phyloP scores from a whole-genome alignment of 2,888 invertebrate species.

The Cheiracanthium punctorium region DNA sequence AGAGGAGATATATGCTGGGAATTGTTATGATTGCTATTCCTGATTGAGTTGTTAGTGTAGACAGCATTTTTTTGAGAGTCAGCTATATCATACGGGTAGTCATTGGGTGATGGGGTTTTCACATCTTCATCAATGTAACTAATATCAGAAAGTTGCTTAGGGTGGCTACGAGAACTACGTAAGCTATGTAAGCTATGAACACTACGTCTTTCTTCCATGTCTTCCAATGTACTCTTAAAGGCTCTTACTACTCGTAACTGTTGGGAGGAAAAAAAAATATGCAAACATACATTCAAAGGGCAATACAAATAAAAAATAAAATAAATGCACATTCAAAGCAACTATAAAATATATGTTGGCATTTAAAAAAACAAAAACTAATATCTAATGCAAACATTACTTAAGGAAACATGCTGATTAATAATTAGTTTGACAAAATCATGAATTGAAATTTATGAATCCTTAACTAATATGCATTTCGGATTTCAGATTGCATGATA shows the following conservation, averaged over 20 bases:
- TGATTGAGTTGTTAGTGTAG: constrained; percentile 70
- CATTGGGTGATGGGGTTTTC: constrained; percentile 76
- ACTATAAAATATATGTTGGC: constrained; percentile 17
- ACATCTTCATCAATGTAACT: constrained; percentile 86
- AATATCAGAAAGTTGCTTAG: constrained; percentile 87
- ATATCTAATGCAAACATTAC: constrained; percentile 24
- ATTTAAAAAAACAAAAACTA: constrained; percentile 19
- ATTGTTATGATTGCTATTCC: constrained; percentile 67
- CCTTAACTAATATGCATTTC: too few relatives aligned
- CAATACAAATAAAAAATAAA: constrained; percentile 70
- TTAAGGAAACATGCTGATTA: constrained; percentile 20
- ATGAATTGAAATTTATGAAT: constrained; percentile 5
- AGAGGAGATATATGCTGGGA: constrained; percentile 25
- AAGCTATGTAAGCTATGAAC: constrained; percentile 96
- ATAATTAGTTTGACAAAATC: not conserved
- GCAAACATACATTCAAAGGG: constrained; percentile 73
- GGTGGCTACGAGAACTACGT: constrained; percentile 85
- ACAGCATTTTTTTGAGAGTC: constrained; percentile 71
- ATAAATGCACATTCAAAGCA: constrained; percentile 42
- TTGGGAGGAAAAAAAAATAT: constrained; percentile 76
- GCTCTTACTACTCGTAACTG: constrained; percentile 99
- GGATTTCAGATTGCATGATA: too few relatives aligned
- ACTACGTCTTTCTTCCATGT: constrained; percentile 98
- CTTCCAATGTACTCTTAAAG: constrained; percentile 99
- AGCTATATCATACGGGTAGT: constrained; percentile 72